Base-by-base conservation (phyloP, 2,888 invertebrate species). In the Tuta absoluta region DNA sequence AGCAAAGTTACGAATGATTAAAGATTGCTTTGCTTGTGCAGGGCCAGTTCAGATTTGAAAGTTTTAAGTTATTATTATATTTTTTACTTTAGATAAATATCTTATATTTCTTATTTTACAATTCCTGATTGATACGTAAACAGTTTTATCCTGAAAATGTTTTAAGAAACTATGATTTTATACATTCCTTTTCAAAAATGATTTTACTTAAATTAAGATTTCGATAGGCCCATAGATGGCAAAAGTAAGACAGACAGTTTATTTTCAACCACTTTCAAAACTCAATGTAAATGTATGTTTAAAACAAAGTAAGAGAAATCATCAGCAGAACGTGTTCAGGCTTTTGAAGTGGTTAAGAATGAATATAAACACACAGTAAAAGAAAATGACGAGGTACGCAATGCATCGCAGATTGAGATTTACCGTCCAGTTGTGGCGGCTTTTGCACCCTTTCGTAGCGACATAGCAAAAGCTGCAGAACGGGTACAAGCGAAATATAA, bases 381-480 rank as follows among this genome's bases (percentile, higher is more conserved):
- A 51, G 24, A 23, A 53, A 7, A 23, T 28, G 33, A 61, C 17
- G 57, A 62, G 68, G 72, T 73, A 74, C 71, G 84, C 82, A 81
- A 86, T 82, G 87, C 85, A 86, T 86, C 80, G 85, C 85, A 85
- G 87, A 87, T 86, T 84, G 85, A 89, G 83, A 84, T 85, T 84
- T 86, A 89, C 91, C 91, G 91, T 91, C 91, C 91, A 91, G 79
- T 82, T 84, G 88, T 84, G 90, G 87, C 89, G 90, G 89, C 86
- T 86, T 86, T 85, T 85, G 90, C 84, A 82, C 85, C 87, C 85
- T 85, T 85, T 81, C 84, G 88, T 85, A 78, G 84, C 81, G 75
- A 76, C 76, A 77, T 71, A 78, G 81, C 85, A 81, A 76, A 83
- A 83, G 85, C 85, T 82, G 86, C 81, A 75, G 68, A 72, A 76